Evolutionary conservation across 2,113 vertebrate genomes (phyloP), one percentile per base, ranked within the genome.

Genomic region (Cochlearius cochlearius): DNA sequence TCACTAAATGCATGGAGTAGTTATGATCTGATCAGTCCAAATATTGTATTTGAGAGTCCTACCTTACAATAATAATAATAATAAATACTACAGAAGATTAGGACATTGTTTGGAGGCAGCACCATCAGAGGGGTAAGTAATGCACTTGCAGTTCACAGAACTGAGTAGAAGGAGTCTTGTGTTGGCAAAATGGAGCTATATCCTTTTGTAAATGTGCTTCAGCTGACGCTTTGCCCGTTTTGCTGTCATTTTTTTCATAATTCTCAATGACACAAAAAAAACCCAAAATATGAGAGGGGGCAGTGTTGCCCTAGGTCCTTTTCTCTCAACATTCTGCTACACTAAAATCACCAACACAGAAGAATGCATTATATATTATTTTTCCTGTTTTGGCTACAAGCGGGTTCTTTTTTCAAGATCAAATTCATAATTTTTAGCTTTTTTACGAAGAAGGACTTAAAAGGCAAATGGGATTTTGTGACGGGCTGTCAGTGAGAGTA

Each of bases 231-330:
- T 68, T 63, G 5, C 23, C 10, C 4, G 3, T 34, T 77, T 72
- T 52, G 11, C 19, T 45, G 14, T 30, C 0, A 14, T 15, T 64
- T 60, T 79, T 60, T 36, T 19, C 17, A 27, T 20, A 81, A 62
- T 43, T 67, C 34, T 89, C 20, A 72, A 39, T 63, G 29, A 38
- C 25, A 55, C 13, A 59, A 71, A 39, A 64, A 16, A 64, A 12
- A 2, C 0, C 5, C 16, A 9, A 69, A 67, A 53, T n/a, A 11
- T 36, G 84, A 64, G 56, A 63, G 22, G 2, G 5, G 2, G 0
- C 45, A 41, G 7, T 34, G 16, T 47, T 82, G 18, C 26, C 38
- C 45, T 60, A 72, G 17, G 67, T 39, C 1, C 2, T 60, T 64
- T 68, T 80, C 23, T 79, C 76, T 43, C 45, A 58, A 63, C 77